Conservation (phyloP, 2,888 invertebrate genomes). For the Cataglyphis altisquamis region DNA sequence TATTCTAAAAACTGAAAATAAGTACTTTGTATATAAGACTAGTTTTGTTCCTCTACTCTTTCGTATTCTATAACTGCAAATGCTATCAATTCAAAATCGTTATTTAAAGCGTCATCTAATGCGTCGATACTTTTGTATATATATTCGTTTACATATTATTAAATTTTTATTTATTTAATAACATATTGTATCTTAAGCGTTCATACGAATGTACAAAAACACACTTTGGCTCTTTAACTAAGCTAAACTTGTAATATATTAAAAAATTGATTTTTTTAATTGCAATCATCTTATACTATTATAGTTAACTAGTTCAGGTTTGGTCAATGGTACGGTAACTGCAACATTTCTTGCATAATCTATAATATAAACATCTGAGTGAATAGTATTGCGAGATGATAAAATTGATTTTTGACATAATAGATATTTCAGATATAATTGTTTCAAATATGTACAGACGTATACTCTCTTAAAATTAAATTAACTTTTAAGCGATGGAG, state of each 20-base stretch:
- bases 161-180: slow-evolving; percentile 45
- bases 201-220: slow-evolving; percentile 72
- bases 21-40: slow-evolving; percentile 67
- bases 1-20: slow-evolving; percentile 71
- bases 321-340: slow-evolving; percentile 69
- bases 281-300: slow-evolving; percentile 57
- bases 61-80: slow-evolving; percentile 56
- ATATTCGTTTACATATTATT: slow-evolving; percentile 30
- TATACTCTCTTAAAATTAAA: background rate
- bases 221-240: slow-evolving; percentile 60
- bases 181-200: slow-evolving; percentile 50
- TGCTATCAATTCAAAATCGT: slow-evolving; percentile 32
- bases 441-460: slow-evolving; percentile 25
- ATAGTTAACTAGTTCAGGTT: slow-evolving; percentile 57
- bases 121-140: slow-evolving; percentile 52
- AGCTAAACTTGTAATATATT: slow-evolving; percentile 62
- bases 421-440: slow-evolving; percentile 19
- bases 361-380: slow-evolving; percentile 52
- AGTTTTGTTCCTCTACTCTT: slow-evolving; percentile 55
- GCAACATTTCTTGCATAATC: slow-evolving; percentile 64
- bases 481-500: slow-evolving; percentile 30
- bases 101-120: slow-evolving; percentile 51
- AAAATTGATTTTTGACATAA: slow-evolving; percentile 20
- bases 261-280: slow-evolving; percentile 65
- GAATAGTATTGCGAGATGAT: slow-evolving; percentile 46